Evolutionary conservation across 1,140 invertebrate species (phyloP).

Genomic region (Leguminivora glycinivorella): DNA sequence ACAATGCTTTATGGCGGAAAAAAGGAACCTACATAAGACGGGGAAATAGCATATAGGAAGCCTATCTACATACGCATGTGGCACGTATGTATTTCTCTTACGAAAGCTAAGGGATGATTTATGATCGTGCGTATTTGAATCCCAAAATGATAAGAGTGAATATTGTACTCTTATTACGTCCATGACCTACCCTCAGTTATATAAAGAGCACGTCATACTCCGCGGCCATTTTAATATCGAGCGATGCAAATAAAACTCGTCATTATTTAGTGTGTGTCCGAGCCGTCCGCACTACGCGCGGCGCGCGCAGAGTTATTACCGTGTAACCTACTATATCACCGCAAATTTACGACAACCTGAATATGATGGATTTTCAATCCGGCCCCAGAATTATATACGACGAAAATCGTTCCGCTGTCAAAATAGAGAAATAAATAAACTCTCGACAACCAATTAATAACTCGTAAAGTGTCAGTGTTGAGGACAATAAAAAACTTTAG

Average conservation of each 20-base stretch:
- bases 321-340: conserved; percentile 74
- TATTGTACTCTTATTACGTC: neutral
- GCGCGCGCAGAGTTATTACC: conserved; percentile 72
- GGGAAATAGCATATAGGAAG: conserved; percentile 70
- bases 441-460: conserved; percentile 79
- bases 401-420: conserved; percentile 71
- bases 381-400: conserved; percentile 62
- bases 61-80: conserved; percentile 57
- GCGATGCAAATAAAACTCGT: conserved; percentile 39
- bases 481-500: conserved; percentile 70
- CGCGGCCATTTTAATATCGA: conserved; percentile 72
- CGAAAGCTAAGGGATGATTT: conserved; percentile 47
- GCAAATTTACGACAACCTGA: conserved; percentile 76
- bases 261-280: conserved; percentile 74
- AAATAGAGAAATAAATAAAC: conserved; percentile 79
- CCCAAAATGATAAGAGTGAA: neutral
- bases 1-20: conserved; percentile 80
- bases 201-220: conserved; percentile 55
- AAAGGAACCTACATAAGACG: conserved; percentile 77
- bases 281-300: conserved; percentile 70
- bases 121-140: neutral
- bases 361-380: conserved; percentile 79
- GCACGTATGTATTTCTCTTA: conserved; percentile 70
- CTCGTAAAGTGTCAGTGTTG: conserved; percentile 77
- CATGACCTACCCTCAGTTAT: neutral